A percentile compares a stretch with the other conserved stretches of the same genome.
phyloP scores from a whole-genome alignment of 2,888 invertebrate species.

The Tigriopus californicus region DNA sequence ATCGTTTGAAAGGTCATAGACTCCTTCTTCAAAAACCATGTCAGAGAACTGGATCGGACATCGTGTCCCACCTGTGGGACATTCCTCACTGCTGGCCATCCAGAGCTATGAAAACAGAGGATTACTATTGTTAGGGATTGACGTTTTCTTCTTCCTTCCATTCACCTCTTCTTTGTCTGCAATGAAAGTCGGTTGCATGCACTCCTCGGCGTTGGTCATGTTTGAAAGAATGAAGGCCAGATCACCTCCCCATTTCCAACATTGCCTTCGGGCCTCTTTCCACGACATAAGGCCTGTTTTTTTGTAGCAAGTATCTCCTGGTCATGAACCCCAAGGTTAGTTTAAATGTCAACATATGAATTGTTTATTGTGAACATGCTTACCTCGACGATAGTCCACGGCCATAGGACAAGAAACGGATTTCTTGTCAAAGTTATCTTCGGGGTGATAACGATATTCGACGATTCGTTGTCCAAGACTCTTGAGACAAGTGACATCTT shows the following conservation, averaged over 20 bases:
- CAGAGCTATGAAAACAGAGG: too few relatives aligned
- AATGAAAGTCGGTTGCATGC: neutral
- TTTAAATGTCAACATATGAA: too few relatives aligned
- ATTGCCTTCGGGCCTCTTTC: neutral
- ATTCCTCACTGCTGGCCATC: neutral
- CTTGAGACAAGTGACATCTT: too few relatives aligned
- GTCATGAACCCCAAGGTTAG: neutral
- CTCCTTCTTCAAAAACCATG: neutral
- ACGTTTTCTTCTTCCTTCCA: too few relatives aligned
- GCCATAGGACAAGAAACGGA: neutral
- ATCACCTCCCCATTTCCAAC: conserved; percentile 10
- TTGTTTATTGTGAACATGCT: neutral
- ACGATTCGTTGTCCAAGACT: neutral
- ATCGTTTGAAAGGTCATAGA: neutral
- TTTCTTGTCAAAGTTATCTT: neutral
- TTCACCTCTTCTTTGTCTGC: neutral
- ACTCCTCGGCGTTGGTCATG: neutral
- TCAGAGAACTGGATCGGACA: neutral
- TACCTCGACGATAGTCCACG: neutral
- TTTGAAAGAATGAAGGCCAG: neutral
- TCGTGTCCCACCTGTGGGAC: neutral
- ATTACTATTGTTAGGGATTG: too few relatives aligned
- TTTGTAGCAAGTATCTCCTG: conserved; percentile 8
- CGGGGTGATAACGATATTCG: neutral
- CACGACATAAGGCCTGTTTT: neutral